These are phyloP conservation scores for Lithophane leautieri DNA, from an alignment of 2,888 invertebrate species.

Conservation along the genomic window DNA sequence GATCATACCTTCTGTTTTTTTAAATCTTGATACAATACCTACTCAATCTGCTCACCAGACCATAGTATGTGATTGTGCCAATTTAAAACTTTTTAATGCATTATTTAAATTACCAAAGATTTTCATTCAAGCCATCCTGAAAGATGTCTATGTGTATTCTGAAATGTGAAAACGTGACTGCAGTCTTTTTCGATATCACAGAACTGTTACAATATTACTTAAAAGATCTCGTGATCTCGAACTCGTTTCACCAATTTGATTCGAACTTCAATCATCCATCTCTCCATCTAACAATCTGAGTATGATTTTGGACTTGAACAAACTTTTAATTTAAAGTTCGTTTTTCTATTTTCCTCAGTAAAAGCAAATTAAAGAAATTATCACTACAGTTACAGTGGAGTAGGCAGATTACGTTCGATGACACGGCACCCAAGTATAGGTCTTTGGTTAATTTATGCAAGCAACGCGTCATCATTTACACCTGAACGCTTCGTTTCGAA, in stretches of 20 bases:
- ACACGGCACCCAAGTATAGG: slow-evolving; percentile 55
- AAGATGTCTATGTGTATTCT: too few species aligned
- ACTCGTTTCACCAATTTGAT: background rate
- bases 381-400: background rate
- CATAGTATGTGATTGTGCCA: background rate
- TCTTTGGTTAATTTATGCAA: slow-evolving; percentile 63
- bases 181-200: background rate
- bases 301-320: background rate
- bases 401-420: slow-evolving; percentile 33
- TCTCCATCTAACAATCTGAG: background rate
- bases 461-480: slow-evolving; percentile 62
- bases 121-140: background rate
- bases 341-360: slow-evolving; percentile 2
- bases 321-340: background rate
- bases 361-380: background rate
- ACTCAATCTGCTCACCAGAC: background rate
- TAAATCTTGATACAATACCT: background rate
- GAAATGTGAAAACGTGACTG: background rate
- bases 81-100: background rate
- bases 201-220: background rate
- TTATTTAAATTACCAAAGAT: background rate
- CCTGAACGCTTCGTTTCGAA: slow-evolving; percentile 44
- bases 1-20: background rate
- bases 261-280: background rate
- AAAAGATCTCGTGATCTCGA: background rate